These are phyloP conservation scores for Saturnia pavonia DNA, from an alignment of 2,888 invertebrate species.

Conservation along the genomic window DNA sequence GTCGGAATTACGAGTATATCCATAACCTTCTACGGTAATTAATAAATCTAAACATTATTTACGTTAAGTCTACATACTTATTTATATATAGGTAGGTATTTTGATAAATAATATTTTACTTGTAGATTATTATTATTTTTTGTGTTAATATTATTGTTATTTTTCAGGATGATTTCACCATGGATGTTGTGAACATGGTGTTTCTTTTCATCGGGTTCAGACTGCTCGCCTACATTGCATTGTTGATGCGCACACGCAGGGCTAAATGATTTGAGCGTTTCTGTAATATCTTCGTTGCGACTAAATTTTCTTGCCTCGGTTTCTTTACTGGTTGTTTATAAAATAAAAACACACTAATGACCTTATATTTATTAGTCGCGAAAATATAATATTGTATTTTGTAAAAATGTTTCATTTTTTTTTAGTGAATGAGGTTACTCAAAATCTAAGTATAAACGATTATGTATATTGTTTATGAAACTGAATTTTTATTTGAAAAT, in stretches of 20 bases:
- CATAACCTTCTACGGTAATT: not conserved
- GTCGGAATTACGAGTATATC: not conserved
- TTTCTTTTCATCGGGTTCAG: conserved; percentile 88
- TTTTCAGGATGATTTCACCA: conserved; percentile 84
- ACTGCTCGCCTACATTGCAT: conserved; percentile 87
- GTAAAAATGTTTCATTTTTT: too few species aligned
- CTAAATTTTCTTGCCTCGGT: not conserved
- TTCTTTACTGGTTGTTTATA: not conserved
- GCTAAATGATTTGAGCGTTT: conserved; percentile 67
- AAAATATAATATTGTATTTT: too few species aligned
- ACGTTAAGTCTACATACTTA: too few species aligned
- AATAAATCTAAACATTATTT: not conserved
- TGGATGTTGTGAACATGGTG: conserved; percentile 87
- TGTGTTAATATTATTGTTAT: conserved; percentile 8
- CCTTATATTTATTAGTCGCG: not conserved
- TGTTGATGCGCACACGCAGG: conserved; percentile 85
- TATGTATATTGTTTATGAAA: too few species aligned
- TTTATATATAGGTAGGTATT: too few species aligned
- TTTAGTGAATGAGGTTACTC: too few species aligned
- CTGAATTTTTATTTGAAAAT: too few species aligned
- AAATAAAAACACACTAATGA: not conserved
- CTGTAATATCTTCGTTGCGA: not conserved
- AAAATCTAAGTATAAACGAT: too few species aligned
- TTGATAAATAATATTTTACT: too few species aligned
- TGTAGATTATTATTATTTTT: not conserved